phyloP scores from a whole-genome alignment of 1,140 invertebrate genomes.

The Ruditapes philippinarum region DNA sequence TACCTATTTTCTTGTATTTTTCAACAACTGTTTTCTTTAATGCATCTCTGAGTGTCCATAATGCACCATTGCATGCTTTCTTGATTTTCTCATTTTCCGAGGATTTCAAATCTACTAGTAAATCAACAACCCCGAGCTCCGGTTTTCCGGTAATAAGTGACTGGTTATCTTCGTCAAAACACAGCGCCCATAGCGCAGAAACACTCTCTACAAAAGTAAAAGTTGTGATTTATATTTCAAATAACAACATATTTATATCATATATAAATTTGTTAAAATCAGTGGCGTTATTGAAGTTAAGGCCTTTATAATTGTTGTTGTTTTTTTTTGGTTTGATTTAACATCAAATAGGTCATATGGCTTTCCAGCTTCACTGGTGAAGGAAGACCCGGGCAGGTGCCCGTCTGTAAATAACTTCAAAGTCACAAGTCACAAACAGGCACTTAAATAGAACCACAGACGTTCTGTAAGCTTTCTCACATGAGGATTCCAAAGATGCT shows the following conservation, averaged over 20 bases:
- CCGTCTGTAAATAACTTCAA: too few relatives aligned
- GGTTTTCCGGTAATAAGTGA: slow-evolving; percentile 65
- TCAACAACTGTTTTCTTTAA: slow-evolving; percentile 31
- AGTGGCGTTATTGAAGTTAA: too few relatives aligned
- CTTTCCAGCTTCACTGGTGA: too few relatives aligned
- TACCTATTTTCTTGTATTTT: slow-evolving; percentile 69
- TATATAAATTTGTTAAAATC: too few relatives aligned
- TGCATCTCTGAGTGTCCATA: slow-evolving; percentile 72
- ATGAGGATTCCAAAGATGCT: too few relatives aligned
- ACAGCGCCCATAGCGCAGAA: slow-evolving; percentile 70
- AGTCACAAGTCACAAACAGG: too few relatives aligned
- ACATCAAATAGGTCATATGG: too few relatives aligned
- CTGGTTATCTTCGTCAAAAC: slow-evolving; percentile 74
- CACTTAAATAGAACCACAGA: too few relatives aligned
- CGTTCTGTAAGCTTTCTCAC: too few relatives aligned
- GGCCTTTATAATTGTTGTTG: too few relatives aligned
- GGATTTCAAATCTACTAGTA: slow-evolving; percentile 29
- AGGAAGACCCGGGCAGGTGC: too few relatives aligned
- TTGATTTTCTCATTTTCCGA: background rate
- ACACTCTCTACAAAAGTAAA: slow-evolving; percentile 47
- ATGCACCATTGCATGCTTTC: slow-evolving; percentile 69
- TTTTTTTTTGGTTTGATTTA: too few relatives aligned
- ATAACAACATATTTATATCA: background rate
- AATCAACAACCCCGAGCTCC: slow-evolving; percentile 56
- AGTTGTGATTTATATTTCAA: background rate